Base-by-base conservation (phyloP, 1,140 invertebrate genomes). In the Nephotettix cincticeps region DNA sequence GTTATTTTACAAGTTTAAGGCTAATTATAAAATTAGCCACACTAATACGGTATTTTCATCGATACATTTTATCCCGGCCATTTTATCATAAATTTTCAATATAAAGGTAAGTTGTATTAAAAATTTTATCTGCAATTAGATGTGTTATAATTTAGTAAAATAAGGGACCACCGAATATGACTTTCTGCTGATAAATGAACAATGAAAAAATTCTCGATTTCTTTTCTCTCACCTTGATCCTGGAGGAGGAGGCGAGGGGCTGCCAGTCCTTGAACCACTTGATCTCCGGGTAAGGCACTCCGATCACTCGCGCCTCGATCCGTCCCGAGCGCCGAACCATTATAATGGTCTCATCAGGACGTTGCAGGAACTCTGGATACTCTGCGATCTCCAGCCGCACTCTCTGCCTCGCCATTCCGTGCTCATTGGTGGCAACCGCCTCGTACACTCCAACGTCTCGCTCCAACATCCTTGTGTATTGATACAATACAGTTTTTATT, bases 251-350 rank as follows among this genome's bases (percentile, higher is more conserved):
- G 1, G 92, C 89, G 4, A 98, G 78, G 1, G 93, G 95, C 78
- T 94, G 91, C 95, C 95, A 98, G 80, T 98, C 95, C 82, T 97
- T 98, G 82, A 93, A 97, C 94, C 95, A 98, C 79, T 94, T 96
- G n/a, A 99, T 88, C 73, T 96, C 93, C 0, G 97, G 97, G 76
- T 91, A 90, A 0, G 97, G 97, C 68, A 94, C 89, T 13, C 96
- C 97, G 28, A 89, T 90, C 47, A 99, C 89, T 63, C 92, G 86
- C 47, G 96, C 97, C 78, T 93, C 91, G 30, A 99, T 83, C 58
- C 88, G 85, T 2, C 89, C 92, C 58, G 85, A 87, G 68, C 89
- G 88, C 51, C 93, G 82, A 1, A 89, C 78, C 84, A 93, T 89
- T 9, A 94, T 88, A 30, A 90, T 88, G 0, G 88, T 87, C 79